A percentile compares a stretch with the other conserved stretches of the same genome.
Conservation (phyloP, 2,888 invertebrate genomes). For the Protophormia terraenovae region DNA sequence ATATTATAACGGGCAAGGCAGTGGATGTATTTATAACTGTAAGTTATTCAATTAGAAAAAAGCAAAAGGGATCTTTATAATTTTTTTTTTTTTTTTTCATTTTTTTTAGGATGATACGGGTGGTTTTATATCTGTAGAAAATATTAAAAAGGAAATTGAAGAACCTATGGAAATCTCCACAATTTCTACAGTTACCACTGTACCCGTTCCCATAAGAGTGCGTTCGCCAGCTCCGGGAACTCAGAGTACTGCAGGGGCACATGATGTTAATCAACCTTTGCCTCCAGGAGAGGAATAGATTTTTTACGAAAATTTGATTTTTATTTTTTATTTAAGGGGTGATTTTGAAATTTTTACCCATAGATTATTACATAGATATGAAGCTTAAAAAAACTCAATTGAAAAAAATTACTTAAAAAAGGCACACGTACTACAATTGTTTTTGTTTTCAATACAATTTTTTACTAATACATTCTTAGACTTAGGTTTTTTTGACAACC, state of each 20-base stretch:
- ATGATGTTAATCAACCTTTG: conserved; percentile 76
- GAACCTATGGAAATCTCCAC: conserved; percentile 74
- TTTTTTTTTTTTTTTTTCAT: too few species aligned
- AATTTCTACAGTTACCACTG: conserved; percentile 70
- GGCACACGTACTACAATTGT: too few species aligned
- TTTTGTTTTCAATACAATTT: too few species aligned
- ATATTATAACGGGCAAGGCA: conserved; percentile 82
- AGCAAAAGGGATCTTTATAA: too few species aligned
- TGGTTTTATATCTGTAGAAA: conserved; percentile 78
- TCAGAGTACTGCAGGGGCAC: conserved; percentile 62
- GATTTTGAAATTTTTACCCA: too few species aligned
- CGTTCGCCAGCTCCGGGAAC: conserved; percentile 64
- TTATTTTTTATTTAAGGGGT: background rate
- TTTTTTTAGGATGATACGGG: conserved; percentile 79
- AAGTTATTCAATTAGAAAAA: too few species aligned
- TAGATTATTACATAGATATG: too few species aligned
- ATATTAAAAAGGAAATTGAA: conserved; percentile 79
- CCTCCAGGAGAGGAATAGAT: conserved; percentile 80
- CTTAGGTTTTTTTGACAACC: too few species aligned
- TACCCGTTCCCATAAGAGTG: conserved; percentile 69
- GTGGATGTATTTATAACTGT: conserved; percentile 80
- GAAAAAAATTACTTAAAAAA: too few species aligned
- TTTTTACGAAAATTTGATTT: background rate
- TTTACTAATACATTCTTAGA: too few species aligned
- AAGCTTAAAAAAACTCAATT: too few species aligned